Evolutionary conservation across 2,797 vertebrate genomes (phyloP).

Genomic region (Threskiornis aethiopicus): DNA sequence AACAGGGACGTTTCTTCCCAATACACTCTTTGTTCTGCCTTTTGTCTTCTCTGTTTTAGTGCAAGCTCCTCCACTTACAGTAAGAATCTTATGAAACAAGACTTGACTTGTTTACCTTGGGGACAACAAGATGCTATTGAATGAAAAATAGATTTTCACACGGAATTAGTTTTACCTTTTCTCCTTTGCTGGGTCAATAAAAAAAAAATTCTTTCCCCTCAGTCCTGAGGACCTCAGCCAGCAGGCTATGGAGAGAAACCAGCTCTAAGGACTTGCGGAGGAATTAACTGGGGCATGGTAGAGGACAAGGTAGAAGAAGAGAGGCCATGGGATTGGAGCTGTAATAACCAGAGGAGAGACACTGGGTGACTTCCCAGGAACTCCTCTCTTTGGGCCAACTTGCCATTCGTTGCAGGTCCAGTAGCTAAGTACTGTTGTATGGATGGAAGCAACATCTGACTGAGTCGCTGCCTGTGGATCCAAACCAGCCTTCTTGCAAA

Average conservation of each 20-base stretch:
- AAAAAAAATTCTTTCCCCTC: neutral
- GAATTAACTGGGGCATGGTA: neutral
- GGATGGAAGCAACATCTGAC: neutral
- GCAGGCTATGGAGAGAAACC: neutral
- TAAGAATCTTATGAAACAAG: neutral
- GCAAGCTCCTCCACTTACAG: neutral
- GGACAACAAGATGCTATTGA: neutral
- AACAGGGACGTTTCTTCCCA: neutral
- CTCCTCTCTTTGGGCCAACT: neutral
- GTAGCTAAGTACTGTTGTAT: neutral
- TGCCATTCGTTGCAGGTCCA: neutral
- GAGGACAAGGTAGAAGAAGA: neutral
- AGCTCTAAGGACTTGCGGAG: neutral
- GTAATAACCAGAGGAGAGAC: neutral
- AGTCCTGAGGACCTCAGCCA: neutral
- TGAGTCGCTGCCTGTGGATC: neutral
- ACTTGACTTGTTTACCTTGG: neutral
- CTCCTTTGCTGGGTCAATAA: neutral
- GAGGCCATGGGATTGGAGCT: neutral
- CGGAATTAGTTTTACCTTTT: neutral
- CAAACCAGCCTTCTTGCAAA: neutral
- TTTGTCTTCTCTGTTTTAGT: neutral
- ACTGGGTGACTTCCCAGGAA: neutral
- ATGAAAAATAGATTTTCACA: neutral
- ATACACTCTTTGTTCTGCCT: neutral